These are phyloP conservation scores for Agrotis clavis DNA, from an alignment of 2,888 invertebrate genomes.

Conservation along the genomic window DNA sequence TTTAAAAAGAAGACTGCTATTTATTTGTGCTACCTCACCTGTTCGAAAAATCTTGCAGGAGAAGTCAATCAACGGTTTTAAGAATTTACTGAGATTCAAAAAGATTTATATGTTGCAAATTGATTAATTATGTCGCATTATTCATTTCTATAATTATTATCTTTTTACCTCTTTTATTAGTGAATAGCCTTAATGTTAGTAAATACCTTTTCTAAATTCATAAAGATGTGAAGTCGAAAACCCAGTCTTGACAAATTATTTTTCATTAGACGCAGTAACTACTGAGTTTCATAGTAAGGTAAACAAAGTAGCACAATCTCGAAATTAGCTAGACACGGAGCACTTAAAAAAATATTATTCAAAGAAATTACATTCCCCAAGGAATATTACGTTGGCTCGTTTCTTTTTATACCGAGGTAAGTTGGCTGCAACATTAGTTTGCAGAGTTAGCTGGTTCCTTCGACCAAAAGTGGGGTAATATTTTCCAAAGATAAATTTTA, in stretches of 20 bases:
- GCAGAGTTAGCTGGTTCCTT: conserved; percentile 79
- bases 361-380: conserved; percentile 76
- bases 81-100: background rate
- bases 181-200: background rate
- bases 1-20: no score
- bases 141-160: background rate
- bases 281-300: conserved; percentile 41
- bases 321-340: conserved; percentile 61
- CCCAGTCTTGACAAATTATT: conserved; percentile 6
- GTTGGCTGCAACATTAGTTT: conserved; percentile 83
- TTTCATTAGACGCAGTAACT: conserved; percentile 32
- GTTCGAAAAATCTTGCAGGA: background rate
- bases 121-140: no score
- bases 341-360: conserved; percentile 74
- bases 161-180: no score
- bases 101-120: background rate
- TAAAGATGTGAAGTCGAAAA: background rate
- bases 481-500: conserved; percentile 87
- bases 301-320: conserved; percentile 61
- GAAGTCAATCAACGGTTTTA: background rate
- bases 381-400: conserved; percentile 75
- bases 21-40: no score
- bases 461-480: conserved; percentile 82
- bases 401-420: conserved; percentile 79
- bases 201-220: background rate